A percentile compares a stretch with the other conserved stretches of the same genome.
Evolutionary conservation across 2,888 invertebrate species (phyloP).

Genomic region (Boloria euphrosyne): DNA sequence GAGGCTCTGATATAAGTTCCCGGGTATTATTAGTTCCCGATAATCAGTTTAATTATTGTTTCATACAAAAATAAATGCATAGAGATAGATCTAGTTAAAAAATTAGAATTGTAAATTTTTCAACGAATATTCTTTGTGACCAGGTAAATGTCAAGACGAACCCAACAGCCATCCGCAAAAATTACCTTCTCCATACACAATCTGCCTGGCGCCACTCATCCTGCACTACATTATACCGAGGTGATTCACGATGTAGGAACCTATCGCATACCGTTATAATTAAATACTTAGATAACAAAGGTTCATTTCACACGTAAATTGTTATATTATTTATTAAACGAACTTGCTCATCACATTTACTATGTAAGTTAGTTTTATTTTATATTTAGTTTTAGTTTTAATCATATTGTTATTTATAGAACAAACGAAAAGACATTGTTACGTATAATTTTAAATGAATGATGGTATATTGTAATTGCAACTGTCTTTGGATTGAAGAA

Average conservation of each 20-base stretch:
- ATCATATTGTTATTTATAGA: neutral
- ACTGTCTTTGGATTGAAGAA: too few species aligned
- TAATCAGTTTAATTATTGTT: too few species aligned
- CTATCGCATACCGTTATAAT: slow-evolving; percentile 34
- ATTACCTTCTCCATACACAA: slow-evolving; percentile 52
- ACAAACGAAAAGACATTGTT: neutral
- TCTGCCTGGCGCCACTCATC: slow-evolving; percentile 52
- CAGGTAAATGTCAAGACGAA: slow-evolving; percentile 85
- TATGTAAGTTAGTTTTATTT: slow-evolving; percentile 24
- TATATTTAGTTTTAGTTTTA: slow-evolving; percentile 18
- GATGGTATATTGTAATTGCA: neutral
- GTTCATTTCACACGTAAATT: slow-evolving; percentile 32
- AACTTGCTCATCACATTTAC: slow-evolving; percentile 34
- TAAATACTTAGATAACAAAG: slow-evolving; percentile 34
- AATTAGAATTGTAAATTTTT: too few species aligned
- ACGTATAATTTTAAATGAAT: neutral
- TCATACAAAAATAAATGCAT: too few species aligned
- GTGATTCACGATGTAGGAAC: slow-evolving; percentile 59
- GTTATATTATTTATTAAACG: slow-evolving; percentile 33
- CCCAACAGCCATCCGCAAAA: slow-evolving; percentile 60
- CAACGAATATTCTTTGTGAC: slow-evolving; percentile 31
- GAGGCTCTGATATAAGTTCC: too few species aligned
- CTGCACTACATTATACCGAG: slow-evolving; percentile 67
- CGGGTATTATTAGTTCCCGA: too few species aligned
- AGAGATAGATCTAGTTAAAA: neutral